Conservation (phyloP, 2,888 invertebrate genomes). For the Xestia sexstrigata region DNA sequence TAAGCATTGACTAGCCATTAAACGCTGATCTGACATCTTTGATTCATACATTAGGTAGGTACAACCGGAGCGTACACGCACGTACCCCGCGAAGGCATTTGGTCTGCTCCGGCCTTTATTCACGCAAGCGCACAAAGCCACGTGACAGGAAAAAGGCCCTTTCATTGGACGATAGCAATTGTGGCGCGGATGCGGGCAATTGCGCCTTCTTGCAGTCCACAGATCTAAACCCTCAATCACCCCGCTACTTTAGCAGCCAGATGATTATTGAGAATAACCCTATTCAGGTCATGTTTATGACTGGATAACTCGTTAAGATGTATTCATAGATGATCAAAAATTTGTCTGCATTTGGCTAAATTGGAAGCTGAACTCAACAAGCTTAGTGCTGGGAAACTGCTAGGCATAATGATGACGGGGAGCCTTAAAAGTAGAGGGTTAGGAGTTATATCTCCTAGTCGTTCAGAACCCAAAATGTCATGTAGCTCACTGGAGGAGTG, state of each 20-base stretch:
- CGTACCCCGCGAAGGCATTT: background rate
- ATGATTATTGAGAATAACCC: slow-evolving; percentile 24
- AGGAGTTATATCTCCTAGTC: background rate
- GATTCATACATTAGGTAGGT: background rate
- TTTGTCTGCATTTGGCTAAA: background rate
- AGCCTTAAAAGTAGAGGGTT: background rate
- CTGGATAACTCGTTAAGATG: slow-evolving; percentile 12
- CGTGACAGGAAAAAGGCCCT: slow-evolving; percentile 3
- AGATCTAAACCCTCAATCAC: background rate
- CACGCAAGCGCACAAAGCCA: background rate
- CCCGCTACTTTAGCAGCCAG: background rate
- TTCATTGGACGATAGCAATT: background rate
- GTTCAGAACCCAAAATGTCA: background rate
- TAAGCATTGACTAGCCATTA: background rate
- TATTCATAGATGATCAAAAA: background rate
- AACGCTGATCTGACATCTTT: background rate
- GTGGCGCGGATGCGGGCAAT: background rate
- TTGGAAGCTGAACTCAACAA: background rate
- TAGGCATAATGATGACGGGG: background rate
- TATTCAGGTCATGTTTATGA: background rate
- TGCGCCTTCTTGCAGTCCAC: background rate
- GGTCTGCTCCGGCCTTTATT: background rate
- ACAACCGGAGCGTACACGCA: background rate
- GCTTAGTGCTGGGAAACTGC: background rate
- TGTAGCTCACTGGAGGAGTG: background rate